Percentiles rank a stretch among this genome's conserved stretches.
Conservation (phyloP, 2,113 vertebrate genomes). For the Bambusicola thoracicus region DNA sequence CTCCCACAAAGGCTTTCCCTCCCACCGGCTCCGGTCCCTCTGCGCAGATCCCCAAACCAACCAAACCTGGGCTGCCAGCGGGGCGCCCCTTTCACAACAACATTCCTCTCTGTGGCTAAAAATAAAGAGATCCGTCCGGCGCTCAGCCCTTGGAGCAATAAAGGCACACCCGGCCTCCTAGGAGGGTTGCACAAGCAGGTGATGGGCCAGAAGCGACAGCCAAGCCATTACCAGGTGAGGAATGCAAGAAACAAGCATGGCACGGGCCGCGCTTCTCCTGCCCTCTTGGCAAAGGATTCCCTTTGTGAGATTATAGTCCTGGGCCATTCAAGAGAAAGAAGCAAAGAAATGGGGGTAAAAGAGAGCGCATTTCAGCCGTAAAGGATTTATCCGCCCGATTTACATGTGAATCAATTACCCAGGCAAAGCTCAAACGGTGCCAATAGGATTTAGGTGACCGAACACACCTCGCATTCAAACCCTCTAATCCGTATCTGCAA, state of each 20-base stretch:
- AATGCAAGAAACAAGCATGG: background rate
- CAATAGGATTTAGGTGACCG: constrained; percentile 45
- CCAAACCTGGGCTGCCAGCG: background rate
- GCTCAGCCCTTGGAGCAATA: constrained; percentile 1
- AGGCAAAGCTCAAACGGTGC: constrained; percentile 9
- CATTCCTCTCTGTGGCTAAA: background rate
- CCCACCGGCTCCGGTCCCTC: background rate
- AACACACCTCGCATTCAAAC: background rate
- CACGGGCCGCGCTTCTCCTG: background rate
- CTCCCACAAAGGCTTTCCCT: background rate
- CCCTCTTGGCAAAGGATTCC: background rate
- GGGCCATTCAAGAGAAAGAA: background rate
- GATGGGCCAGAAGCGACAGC: background rate
- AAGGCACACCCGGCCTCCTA: background rate
- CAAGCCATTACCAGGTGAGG: background rate
- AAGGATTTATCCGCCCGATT: constrained; percentile 53
- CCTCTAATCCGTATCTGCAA: background rate
- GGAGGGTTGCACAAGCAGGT: background rate
- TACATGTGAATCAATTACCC: constrained; percentile 63
- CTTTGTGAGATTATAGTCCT: constrained; percentile 37
- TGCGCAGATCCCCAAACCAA: background rate
- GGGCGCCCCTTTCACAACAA: background rate
- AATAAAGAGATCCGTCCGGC: background rate
- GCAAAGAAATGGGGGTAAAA: constrained; percentile 34
- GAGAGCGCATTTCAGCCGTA: constrained; percentile 24